phyloP scores from a whole-genome alignment of 2,888 invertebrate genomes.

The Phanerotoma sp. region DNA sequence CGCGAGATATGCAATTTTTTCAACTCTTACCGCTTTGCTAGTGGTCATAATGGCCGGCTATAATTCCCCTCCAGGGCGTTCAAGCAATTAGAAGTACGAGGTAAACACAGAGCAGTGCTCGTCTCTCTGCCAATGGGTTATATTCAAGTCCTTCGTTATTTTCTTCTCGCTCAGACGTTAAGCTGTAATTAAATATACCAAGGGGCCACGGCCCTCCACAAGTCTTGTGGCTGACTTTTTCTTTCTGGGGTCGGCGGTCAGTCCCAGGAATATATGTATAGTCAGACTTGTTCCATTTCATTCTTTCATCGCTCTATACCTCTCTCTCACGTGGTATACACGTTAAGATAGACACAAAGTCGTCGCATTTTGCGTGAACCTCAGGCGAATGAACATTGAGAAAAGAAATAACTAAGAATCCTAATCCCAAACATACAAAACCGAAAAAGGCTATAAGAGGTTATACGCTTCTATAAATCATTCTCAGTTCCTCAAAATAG shows the following conservation, averaged over 20 bases:
- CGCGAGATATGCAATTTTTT: conserved; percentile 20
- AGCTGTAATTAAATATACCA: conserved; percentile 53
- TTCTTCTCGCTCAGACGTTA: conserved; percentile 44
- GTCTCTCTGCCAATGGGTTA: conserved; percentile 28
- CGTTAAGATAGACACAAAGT: conserved; percentile 32
- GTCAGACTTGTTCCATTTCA: conserved; percentile 31
- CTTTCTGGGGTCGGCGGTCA: conserved; percentile 6
- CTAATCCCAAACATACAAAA: conserved; percentile 17
- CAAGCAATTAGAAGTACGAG: conserved; percentile 56
- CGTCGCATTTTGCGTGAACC: conserved; percentile 26
- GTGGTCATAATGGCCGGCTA: conserved; percentile 28
- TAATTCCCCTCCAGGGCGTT: conserved; percentile 31
- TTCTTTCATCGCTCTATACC: conserved; percentile 12
- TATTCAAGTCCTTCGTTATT: conserved; percentile 44
- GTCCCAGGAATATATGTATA: conserved; percentile 27
- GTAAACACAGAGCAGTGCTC: conserved; percentile 51
- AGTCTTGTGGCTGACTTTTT: conserved; percentile 17
- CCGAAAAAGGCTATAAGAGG: conserved; percentile 40
- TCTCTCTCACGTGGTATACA: not conserved
- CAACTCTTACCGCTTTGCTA: not conserved
- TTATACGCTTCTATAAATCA: conserved; percentile 57
- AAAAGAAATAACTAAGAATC: conserved; percentile 3
- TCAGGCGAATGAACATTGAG: conserved; percentile 2
- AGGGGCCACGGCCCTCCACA: conserved; percentile 29
- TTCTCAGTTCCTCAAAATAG: conserved; percentile 35